Evolutionary conservation across 2,888 invertebrate genomes (phyloP).

Genomic region (Drosophila paramelanica): DNA sequence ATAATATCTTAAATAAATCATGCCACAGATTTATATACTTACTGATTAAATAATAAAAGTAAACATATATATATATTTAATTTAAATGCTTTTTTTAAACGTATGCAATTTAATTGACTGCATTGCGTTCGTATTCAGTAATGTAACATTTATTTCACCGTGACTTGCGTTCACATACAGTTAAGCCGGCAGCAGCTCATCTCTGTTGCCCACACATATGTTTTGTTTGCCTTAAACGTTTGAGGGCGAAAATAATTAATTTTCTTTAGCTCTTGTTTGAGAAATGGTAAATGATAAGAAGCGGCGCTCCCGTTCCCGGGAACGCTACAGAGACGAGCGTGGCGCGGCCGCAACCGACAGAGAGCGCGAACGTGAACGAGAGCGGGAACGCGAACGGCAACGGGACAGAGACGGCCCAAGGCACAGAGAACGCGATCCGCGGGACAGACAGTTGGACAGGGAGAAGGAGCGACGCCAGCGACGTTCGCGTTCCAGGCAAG

Average conservation of each 20-base stretch:
- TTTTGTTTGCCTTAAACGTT: constrained; percentile 48
- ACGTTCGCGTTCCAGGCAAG: constrained; percentile 76
- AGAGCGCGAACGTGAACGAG: constrained; percentile 61
- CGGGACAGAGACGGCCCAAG: constrained; percentile 46
- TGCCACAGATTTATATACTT: too few relatives aligned
- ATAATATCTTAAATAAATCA: not conserved
- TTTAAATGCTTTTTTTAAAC: not conserved
- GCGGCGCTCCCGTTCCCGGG: constrained; percentile 86
- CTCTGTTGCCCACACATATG: constrained; percentile 39
- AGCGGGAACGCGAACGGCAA: constrained; percentile 32
- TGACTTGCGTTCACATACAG: constrained; percentile 6
- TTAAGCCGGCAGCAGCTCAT: constrained; percentile 16
- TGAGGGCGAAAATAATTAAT: constrained; percentile 8
- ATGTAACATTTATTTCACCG: constrained; percentile 4
- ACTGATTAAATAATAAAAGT: too few relatives aligned
- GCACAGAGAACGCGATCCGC: constrained; percentile 62
- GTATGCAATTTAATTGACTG: too few relatives aligned
- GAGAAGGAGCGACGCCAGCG: constrained; percentile 72
- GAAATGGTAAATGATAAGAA: constrained; percentile 86
- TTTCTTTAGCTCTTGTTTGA: not conserved
- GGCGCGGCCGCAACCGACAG: constrained; percentile 48
- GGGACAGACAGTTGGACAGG: constrained; percentile 59
- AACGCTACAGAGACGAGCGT: constrained; percentile 73
- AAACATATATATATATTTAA: not conserved
- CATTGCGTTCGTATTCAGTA: too few relatives aligned